phyloP scores from a whole-genome alignment of 2,113 vertebrate species.

The Neodon shergylaensis region DNA sequence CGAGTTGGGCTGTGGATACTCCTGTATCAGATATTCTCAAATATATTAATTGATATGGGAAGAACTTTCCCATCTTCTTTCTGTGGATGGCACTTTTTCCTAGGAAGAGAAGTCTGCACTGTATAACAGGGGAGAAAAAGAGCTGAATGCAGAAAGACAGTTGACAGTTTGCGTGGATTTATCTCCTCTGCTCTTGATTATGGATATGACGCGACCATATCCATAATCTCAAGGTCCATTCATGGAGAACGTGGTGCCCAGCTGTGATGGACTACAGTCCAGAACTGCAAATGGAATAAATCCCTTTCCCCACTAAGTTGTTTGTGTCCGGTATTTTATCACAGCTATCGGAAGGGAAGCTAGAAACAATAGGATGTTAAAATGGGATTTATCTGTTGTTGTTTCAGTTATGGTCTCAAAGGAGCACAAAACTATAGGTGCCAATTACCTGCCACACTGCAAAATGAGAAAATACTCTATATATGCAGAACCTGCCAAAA shows the following conservation, averaged over 20 bases:
- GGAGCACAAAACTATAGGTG: background rate
- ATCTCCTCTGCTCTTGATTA: background rate
- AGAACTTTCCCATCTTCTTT: background rate
- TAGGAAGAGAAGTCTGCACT: too few relatives aligned
- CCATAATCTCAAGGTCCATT: background rate
- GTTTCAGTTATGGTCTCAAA: conserved; percentile 34
- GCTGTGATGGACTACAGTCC: background rate
- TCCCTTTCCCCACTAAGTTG: background rate
- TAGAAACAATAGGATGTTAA: background rate
- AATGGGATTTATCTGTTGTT: background rate
- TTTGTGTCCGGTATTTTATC: background rate
- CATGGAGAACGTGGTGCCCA: background rate
- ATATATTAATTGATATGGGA: background rate
- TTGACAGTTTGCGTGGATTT: background rate
- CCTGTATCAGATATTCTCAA: too few relatives aligned
- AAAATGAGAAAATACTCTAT: background rate
- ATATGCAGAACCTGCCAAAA: background rate
- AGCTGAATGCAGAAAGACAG: too few relatives aligned
- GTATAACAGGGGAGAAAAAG: too few relatives aligned
- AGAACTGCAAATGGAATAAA: background rate
- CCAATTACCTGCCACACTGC: background rate
- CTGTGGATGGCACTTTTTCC: background rate
- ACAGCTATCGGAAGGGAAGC: background rate
- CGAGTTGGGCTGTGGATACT: background rate
- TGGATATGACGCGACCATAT: background rate